These are phyloP conservation scores for Eilema sororculum DNA, from an alignment of 2,888 invertebrate genomes.

Conservation along the genomic window DNA sequence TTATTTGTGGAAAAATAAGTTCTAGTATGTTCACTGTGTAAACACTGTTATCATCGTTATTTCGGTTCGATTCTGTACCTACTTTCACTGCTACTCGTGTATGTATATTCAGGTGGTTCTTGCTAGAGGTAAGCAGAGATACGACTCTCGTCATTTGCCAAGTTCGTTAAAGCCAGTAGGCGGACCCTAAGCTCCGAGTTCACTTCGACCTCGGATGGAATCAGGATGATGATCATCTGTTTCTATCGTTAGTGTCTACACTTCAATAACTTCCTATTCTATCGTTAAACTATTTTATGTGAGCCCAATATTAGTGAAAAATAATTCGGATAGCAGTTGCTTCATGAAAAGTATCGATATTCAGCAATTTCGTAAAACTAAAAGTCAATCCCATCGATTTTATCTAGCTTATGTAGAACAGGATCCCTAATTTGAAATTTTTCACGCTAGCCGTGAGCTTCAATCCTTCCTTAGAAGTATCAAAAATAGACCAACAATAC, in stretches of 20 bases:
- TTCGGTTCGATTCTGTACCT: background rate
- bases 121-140: background rate
- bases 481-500: background rate
- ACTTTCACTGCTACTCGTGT: background rate
- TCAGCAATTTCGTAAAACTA: too few species aligned
- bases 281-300: background rate
- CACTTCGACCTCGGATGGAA: too few species aligned
- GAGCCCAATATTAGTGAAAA: background rate
- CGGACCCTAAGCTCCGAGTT: too few species aligned
- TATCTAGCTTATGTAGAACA: too few species aligned
- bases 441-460: background rate
- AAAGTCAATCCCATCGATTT: background rate
- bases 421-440: too few species aligned
- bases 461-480: background rate
- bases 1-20: conserved; percentile 39
- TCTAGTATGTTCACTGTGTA: conserved; percentile 1
- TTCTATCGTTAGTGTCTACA: background rate
- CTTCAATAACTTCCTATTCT: background rate
- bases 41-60: conserved; percentile 11
- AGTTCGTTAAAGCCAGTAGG: too few species aligned
- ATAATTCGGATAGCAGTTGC: too few species aligned
- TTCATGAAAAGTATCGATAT: too few species aligned
- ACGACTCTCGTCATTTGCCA: background rate
- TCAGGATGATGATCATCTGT: too few species aligned
- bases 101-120: background rate